Conservation (phyloP, 2,888 invertebrate genomes). For the Eilema griseolum region DNA sequence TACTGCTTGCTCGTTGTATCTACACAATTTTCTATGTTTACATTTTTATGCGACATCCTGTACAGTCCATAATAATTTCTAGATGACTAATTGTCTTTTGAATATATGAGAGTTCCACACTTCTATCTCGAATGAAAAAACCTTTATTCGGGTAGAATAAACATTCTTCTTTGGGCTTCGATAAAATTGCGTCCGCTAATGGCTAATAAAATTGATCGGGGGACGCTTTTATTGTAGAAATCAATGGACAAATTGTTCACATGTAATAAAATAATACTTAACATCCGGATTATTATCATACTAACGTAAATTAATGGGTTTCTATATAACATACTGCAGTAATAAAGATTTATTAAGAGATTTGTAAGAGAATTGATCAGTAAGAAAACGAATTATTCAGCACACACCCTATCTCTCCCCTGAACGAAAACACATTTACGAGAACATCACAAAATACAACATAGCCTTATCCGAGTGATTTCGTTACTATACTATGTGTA, state of each 20-base stretch:
- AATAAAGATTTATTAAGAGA: background rate
- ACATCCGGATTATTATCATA: slow-evolving; percentile 36
- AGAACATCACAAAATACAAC: background rate
- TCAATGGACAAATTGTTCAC: slow-evolving; percentile 46
- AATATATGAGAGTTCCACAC: background rate
- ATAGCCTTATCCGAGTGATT: background rate
- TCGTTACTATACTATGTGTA: background rate
- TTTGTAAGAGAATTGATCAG: background rate
- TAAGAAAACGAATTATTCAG: background rate
- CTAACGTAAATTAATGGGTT: slow-evolving; percentile 28
- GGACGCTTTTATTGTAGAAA: slow-evolving; percentile 48
- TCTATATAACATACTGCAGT: background rate
- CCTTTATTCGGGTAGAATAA: slow-evolving; percentile 7
- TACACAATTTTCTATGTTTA: no score
- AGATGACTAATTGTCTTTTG: background rate
- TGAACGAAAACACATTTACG: background rate
- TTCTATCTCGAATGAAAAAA: slow-evolving; percentile 11
- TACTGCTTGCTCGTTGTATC: no score
- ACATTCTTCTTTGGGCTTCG: slow-evolving; percentile 19
- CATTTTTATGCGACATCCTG: background rate
- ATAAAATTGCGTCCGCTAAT: slow-evolving; percentile 49
- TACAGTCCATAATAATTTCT: background rate
- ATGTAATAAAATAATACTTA: slow-evolving; percentile 46
- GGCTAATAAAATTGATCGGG: slow-evolving; percentile 52
- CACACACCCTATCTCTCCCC: background rate